Conservation (phyloP, 2,888 invertebrate genomes). For the Xiphydria camelus region DNA sequence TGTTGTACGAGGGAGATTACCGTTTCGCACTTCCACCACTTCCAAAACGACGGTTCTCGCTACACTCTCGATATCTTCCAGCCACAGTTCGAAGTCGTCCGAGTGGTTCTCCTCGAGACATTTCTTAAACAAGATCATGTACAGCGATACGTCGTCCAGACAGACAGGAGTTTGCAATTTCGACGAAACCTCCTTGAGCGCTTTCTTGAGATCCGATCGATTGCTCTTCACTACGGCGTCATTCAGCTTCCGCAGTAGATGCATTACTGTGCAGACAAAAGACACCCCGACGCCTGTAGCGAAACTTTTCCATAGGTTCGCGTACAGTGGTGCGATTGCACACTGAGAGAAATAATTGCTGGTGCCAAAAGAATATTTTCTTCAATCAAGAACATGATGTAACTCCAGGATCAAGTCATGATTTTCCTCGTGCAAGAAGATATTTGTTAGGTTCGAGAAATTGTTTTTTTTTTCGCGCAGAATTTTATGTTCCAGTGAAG, state of each 20-base stretch:
- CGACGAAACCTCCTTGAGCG: constrained; percentile 60
- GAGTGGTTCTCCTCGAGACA: constrained; percentile 57
- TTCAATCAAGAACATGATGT: too few species aligned
- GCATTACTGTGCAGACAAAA: too few species aligned
- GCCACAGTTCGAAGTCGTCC: constrained; percentile 64
- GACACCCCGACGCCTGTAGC: too few species aligned
- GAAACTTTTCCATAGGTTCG: too few species aligned
- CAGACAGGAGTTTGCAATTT: constrained; percentile 57
- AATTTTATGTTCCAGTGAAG: too few species aligned
- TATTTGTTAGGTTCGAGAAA: too few species aligned
- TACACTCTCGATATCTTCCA: constrained; percentile 63
- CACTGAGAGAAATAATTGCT: too few species aligned
- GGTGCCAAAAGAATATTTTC: too few species aligned
- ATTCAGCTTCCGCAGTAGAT: constrained; percentile 65
- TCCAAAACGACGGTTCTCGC: constrained; percentile 60
- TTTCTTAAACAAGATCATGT: constrained; percentile 62
- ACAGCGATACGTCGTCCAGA: constrained; percentile 61
- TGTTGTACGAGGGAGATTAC: constrained; percentile 45
- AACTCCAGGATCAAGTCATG: too few species aligned
- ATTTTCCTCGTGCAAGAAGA: too few species aligned
- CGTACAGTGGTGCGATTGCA: too few species aligned
- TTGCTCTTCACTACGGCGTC: constrained; percentile 64
- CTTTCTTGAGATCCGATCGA: constrained; percentile 57
- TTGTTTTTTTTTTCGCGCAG: too few species aligned
- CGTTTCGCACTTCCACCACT: constrained; percentile 59